Percentiles rank a stretch among this genome's conserved stretches.
These are phyloP conservation scores for Reinhardtius hippoglossoides DNA, from an alignment of 2,113 vertebrate species.

Conservation along the genomic window DNA sequence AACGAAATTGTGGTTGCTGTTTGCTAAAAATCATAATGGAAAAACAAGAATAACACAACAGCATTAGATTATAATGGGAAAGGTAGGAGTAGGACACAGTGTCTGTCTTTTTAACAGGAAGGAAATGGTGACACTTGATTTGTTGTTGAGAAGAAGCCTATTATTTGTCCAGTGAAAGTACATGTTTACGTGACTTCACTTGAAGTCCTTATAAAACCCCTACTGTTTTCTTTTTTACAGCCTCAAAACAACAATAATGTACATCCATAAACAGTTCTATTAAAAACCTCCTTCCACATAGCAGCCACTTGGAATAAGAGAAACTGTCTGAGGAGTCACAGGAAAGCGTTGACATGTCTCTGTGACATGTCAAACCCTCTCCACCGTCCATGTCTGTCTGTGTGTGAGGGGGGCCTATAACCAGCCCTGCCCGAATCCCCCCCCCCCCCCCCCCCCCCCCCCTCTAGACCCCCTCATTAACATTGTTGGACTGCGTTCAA, in stretches of 20 bases:
- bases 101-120: no score
- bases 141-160: no score
- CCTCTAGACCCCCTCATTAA: conserved; percentile 65
- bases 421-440: conserved; percentile 15
- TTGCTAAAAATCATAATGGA: no score
- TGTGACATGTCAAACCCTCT: conserved; percentile 52
- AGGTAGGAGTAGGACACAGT: no score
- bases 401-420: conserved; percentile 28
- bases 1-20: no score
- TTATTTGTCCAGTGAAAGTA: no score
- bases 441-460: conserved; percentile 23
- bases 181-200: no score
- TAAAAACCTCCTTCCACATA: conserved; percentile 31
- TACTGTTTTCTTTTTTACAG: background rate
- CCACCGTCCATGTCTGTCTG: conserved; percentile 37
- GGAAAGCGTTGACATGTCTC: conserved; percentile 52
- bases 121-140: no score
- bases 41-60: no score
- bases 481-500: conserved; percentile 74
- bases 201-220: background rate
- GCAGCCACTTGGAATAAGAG: conserved; percentile 31
- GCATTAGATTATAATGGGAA: no score
- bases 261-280: conserved; percentile 24
- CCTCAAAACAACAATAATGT: conserved; percentile 32
- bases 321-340: conserved; percentile 43